Evolutionary conservation across 2,888 invertebrate genomes (phyloP), one percentile per base, ranked within the genome.

Genomic region (Eristalis arbustorum): DNA sequence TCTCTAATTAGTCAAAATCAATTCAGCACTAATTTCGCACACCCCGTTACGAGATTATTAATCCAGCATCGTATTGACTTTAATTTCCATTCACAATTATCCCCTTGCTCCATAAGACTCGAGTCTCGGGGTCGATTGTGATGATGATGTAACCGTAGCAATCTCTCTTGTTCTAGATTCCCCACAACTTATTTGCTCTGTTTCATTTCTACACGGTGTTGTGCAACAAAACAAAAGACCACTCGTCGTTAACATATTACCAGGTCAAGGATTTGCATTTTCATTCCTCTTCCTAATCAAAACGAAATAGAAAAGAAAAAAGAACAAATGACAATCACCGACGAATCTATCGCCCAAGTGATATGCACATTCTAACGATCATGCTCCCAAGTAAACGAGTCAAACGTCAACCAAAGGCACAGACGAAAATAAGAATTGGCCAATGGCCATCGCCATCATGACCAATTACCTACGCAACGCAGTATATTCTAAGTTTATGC

Each of bases 341-440:
- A 56, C n/a, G 10, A 34, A 40, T 25, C 40, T 37, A 25, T 42
- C 42, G 61, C 40, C 40, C 14, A 62, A 79, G 61, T 79, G 75
- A 56, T 77, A 85, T 77, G 85, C 77, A 85, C 81, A 82, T 77
- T 82, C 69, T 63, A 71, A 18, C 73, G 73, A 82, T 87, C 74
- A 40, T 74, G 59, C 49, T 62, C 78, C 69, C 63, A 61, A 74
- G 40, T 74, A 72, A 82, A 85, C 82, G 81, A 77, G 73, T 64
- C 85, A 73, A 77, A 74, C 40, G 63, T 78, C 56, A 81, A 77
- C 69, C 57, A 22, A 73, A 72, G 62, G 28, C 66, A 61, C 40
- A 28, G 56, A 68, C 74, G 63, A 69, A 85, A 74, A 82, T 64
- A 82, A 69, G 57, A 87, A 71, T 78, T 87, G 82, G 85, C 77